Evolutionary conservation across 2,797 vertebrate genomes (phyloP).

Genomic region (Synanceia verrucosa): DNA sequence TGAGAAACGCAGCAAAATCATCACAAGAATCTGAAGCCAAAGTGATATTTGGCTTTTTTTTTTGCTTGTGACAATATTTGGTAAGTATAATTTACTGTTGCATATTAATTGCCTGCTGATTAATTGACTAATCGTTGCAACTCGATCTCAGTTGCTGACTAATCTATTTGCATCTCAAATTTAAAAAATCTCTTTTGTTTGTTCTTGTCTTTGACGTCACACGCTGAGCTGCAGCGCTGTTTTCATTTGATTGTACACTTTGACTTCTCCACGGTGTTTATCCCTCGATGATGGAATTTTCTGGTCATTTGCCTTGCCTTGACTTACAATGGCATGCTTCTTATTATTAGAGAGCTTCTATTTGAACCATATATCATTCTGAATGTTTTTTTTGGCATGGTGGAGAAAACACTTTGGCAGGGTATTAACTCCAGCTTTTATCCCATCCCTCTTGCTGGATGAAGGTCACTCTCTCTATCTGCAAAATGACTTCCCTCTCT

Average conservation of each 20-base stretch:
- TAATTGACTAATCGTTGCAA: neutral
- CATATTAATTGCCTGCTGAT: neutral
- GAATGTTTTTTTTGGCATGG: constrained; percentile 67
- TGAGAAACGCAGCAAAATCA: too few relatives aligned
- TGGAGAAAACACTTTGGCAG: constrained; percentile 75
- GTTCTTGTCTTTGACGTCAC: constrained; percentile 13
- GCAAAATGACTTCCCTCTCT: constrained; percentile 76
- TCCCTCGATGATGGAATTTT: constrained; percentile 36
- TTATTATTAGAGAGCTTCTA: constrained; percentile 68
- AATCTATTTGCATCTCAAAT: constrained; percentile 16
- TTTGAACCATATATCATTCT: constrained; percentile 68
- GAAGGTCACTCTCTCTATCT: constrained; percentile 81
- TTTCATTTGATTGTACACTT: constrained; percentile 28
- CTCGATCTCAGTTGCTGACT: neutral
- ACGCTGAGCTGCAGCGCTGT: constrained; percentile 22
- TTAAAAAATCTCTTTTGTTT: constrained; percentile 13
- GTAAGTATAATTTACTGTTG: too few relatives aligned
- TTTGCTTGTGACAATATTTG: too few relatives aligned
- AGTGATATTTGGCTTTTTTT: neutral
- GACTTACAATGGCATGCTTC: constrained; percentile 51
- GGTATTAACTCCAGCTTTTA: constrained; percentile 79
- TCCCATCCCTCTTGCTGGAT: constrained; percentile 74
- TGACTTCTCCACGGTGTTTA: constrained; percentile 44
- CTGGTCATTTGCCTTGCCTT: constrained; percentile 58
- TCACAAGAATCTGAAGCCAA: neutral